phyloP scores from a whole-genome alignment of 2,888 invertebrate species.

The Dysmachus trigonus region DNA sequence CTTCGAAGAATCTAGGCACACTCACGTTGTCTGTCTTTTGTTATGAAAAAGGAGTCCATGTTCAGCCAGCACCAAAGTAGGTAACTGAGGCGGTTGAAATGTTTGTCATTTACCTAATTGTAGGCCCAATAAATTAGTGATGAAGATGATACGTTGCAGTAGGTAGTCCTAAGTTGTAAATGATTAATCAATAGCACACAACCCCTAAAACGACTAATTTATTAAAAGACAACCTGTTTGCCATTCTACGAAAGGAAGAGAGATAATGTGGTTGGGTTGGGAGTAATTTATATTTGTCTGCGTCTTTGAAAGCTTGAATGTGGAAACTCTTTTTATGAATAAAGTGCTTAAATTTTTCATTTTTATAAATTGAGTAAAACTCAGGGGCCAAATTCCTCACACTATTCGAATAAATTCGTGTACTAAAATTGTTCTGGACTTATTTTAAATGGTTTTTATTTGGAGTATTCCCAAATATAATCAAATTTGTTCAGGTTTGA shows the following conservation, averaged over 20 bases:
- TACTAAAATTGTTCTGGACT: too few species aligned
- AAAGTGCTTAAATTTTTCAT: too few species aligned
- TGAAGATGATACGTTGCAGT: neutral
- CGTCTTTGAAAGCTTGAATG: too few species aligned
- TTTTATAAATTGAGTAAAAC: too few species aligned
- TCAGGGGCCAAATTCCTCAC: too few species aligned
- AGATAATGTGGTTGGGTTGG: too few species aligned
- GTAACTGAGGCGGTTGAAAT: neutral
- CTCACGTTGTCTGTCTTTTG: neutral
- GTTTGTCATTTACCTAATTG: neutral
- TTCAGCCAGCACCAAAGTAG: neutral
- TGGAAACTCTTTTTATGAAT: too few species aligned
- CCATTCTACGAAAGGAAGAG: neutral
- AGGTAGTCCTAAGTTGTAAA: neutral
- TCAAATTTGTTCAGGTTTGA: too few species aligned
- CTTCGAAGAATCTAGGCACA: neutral
- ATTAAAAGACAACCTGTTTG: neutral
- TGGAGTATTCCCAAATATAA: too few species aligned
- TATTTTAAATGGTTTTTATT: too few species aligned
- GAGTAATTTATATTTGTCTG: too few species aligned
- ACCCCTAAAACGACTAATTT: neutral
- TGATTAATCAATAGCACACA: neutral
- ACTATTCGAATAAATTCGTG: too few species aligned
- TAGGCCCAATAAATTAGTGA: neutral
- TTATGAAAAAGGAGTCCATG: neutral